Evolutionary conservation across 1,140 invertebrate genomes (phyloP).

Genomic region (Drosophila funebris): DNA sequence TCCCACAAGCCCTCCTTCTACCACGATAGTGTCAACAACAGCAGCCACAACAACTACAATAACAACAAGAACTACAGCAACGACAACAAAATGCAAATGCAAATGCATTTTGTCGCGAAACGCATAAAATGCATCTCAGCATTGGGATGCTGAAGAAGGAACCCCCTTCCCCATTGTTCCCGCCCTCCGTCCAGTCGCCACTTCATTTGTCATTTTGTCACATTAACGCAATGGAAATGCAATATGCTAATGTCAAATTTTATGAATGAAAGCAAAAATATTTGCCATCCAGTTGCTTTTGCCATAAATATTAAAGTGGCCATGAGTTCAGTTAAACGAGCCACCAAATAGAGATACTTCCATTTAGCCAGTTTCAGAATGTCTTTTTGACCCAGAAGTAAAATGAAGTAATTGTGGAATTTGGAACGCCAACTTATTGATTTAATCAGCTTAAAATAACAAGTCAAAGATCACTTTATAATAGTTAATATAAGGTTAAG

Average conservation of each 20-base stretch:
- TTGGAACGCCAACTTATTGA: no score
- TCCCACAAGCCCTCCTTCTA: neutral
- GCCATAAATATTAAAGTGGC: constrained; percentile 55
- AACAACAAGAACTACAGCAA: constrained; percentile 24
- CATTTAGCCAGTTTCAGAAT: no score
- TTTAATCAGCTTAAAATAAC: no score
- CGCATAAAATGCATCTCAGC: constrained; percentile 59
- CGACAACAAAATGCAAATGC: constrained; percentile 59
- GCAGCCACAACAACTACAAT: constrained; percentile 15
- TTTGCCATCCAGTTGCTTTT: constrained; percentile 48
- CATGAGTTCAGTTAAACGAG: neutral
- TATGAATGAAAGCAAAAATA: constrained; percentile 73
- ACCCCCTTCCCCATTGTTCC: neutral
- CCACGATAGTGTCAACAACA: constrained; percentile 31
- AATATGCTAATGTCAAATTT: constrained; percentile 81
- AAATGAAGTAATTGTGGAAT: no score
- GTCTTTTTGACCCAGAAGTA: neutral
- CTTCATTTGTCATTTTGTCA: constrained; percentile 82
- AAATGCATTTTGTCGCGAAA: constrained; percentile 70
- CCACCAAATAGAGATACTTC: neutral
- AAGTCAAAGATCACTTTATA: no score
- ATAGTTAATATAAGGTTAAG: no score
- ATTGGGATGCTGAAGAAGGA: neutral
- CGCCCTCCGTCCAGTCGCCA: constrained; percentile 14
- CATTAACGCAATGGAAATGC: constrained; percentile 81